Percentiles rank a stretch among this genome's conserved stretches.
Conservation (phyloP, 2,113 vertebrate species). For the Anarhynchus alexandrinus region DNA sequence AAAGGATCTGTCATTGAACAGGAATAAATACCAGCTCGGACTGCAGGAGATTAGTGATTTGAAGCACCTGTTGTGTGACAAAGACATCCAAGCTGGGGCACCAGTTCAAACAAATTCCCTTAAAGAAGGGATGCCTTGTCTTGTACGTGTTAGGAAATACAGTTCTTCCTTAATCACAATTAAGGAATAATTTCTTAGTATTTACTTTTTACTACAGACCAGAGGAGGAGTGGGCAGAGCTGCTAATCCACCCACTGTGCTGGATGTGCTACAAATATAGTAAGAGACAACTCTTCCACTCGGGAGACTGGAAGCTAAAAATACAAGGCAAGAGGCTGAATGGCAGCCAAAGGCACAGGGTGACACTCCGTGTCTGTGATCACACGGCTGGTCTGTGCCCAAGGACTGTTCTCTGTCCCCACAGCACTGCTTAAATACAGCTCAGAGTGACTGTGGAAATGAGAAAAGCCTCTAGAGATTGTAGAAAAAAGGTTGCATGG, state of each 20-base stretch:
- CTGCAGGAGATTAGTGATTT: background rate
- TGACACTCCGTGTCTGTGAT: background rate
- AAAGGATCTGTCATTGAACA: background rate
- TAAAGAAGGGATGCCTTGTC: background rate
- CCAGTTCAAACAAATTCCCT: background rate
- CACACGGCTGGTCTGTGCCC: background rate
- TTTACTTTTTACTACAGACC: background rate
- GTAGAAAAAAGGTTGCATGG: background rate
- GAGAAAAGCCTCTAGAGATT: background rate
- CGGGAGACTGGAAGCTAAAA: constrained; percentile 29
- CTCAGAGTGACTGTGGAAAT: background rate
- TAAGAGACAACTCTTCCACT: background rate
- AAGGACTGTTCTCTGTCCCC: background rate
- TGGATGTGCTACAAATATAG: background rate
- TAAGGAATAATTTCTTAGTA: background rate
- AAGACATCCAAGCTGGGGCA: background rate
- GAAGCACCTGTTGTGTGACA: constrained; percentile 10
- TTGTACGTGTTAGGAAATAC: background rate
- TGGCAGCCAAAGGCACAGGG: constrained; percentile 20
- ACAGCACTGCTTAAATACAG: background rate
- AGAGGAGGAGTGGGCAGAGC: background rate
- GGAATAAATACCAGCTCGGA: background rate
- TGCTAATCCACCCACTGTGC: background rate
- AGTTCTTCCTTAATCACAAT: background rate
- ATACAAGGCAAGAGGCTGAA: constrained; percentile 29